A percentile compares a stretch with the other conserved stretches of the same genome.
These are phyloP conservation scores for Alethe diademata DNA, from an alignment of 2,113 vertebrate genomes.

Conservation along the genomic window DNA sequence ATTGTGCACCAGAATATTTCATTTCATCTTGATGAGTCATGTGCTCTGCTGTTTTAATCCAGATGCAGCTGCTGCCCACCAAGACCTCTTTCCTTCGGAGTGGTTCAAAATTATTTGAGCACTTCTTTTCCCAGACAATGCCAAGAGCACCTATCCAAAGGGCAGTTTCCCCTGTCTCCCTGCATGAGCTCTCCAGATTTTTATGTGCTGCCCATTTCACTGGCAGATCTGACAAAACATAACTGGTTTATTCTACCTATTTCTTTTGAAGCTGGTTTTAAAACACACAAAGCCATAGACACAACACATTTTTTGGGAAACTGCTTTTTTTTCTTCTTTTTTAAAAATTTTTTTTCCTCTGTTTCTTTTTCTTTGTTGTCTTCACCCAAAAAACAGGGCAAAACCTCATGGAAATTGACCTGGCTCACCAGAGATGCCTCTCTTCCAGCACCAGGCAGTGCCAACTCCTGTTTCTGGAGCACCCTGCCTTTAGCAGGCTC, in stretches of 20 bases:
- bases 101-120: not conserved
- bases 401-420: not conserved
- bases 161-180: not conserved
- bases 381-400: not conserved
- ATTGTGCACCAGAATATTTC: not conserved
- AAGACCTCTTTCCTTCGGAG: not conserved
- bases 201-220: not conserved
- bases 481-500: not conserved
- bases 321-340: accelerated
- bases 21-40: not conserved
- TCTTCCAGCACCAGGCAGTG: not conserved
- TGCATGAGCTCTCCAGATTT: not conserved
- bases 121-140: not conserved
- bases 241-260: not conserved
- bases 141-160: not conserved
- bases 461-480: not conserved
- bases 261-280: not conserved
- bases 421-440: not conserved
- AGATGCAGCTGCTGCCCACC: not conserved
- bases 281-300: not conserved
- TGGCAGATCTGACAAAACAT: not conserved
- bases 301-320: not conserved
- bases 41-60: not conserved
- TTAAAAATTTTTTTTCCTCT: accelerated
- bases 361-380: not conserved